Conservation (phyloP, 2,113 vertebrate genomes). For the Ornithorhynchus anatinus region DNA sequence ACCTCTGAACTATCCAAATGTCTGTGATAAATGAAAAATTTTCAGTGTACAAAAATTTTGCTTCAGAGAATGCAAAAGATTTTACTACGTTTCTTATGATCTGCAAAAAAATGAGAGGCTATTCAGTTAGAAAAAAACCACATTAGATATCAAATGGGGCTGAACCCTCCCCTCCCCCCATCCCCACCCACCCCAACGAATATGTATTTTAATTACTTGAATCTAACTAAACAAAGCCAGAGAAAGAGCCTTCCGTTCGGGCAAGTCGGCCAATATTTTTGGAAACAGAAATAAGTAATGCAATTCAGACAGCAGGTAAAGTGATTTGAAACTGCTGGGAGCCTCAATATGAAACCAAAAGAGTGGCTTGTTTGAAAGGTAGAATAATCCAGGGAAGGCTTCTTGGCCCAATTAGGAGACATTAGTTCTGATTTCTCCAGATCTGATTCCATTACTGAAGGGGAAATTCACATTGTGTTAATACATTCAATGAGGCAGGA, state of each 20-base stretch:
- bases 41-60: conserved; percentile 18
- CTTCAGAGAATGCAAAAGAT: conserved; percentile 28
- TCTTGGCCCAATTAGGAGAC: conserved; percentile 7
- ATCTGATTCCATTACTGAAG: conserved; percentile 20
- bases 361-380: conserved; percentile 21
- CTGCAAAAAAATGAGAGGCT: background rate
- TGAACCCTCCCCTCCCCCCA: no score
- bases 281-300: background rate
- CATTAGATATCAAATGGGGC: conserved; percentile 13
- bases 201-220: conserved; percentile 39
- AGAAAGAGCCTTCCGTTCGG: background rate
- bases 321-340: background rate
- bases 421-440: conserved; percentile 32
- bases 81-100: conserved; percentile 23
- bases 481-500: conserved; percentile 22
- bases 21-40: conserved; percentile 38
- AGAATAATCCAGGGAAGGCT: conserved; percentile 1
- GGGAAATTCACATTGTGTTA: conserved; percentile 15
- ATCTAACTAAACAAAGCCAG: conserved; percentile 15
- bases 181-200: no score
- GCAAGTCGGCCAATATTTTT: conserved; percentile 15
- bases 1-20: background rate
- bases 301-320: background rate
- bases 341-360: background rate
- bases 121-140: conserved; percentile 30